A percentile compares a stretch with the other conserved stretches of the same genome.
Evolutionary conservation across 2,888 invertebrate genomes (phyloP).

Genomic region (Choristoneura rosaceana): DNA sequence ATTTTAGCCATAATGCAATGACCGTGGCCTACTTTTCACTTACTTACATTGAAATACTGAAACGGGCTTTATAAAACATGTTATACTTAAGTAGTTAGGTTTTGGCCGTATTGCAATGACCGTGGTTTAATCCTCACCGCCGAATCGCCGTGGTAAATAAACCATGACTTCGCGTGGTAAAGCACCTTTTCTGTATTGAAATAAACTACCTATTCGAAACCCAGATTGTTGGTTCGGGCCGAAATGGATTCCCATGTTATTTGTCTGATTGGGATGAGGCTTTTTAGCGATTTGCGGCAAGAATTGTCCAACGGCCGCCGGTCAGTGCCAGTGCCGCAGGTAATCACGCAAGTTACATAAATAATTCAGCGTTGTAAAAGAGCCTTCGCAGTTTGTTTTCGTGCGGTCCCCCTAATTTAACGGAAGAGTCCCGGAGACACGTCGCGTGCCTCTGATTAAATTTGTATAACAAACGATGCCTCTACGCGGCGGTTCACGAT

Average conservation of each 20-base stretch:
- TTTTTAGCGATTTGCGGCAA: neutral
- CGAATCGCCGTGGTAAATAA: neutral
- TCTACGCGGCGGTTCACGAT: neutral
- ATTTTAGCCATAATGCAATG: neutral
- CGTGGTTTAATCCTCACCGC: neutral
- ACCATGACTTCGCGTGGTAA: neutral
- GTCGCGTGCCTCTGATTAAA: neutral
- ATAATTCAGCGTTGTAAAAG: slow-evolving; percentile 10
- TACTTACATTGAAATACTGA: neutral
- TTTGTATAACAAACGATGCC: slow-evolving; percentile 6
- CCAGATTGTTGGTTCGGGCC: neutral
- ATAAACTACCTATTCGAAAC: slow-evolving; percentile 5
- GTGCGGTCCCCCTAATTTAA: slow-evolving; percentile 15
- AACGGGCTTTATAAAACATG: neutral
- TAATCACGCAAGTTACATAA: slow-evolving; percentile 8
- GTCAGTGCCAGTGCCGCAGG: slow-evolving; percentile 7
- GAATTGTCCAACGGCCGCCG: slow-evolving; percentile 1
- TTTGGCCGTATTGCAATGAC: slow-evolving; percentile 1
- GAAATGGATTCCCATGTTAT: neutral
- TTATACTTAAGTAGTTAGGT: neutral
- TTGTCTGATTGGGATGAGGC: slow-evolving; percentile 3
- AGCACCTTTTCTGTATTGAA: neutral
- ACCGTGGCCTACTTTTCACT: neutral
- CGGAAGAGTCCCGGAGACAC: neutral
- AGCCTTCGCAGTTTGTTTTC: slow-evolving; percentile 3